Base-by-base conservation (phyloP, 92 coral and sea anemone species). In the Epizoanthus stellaris region DNA sequence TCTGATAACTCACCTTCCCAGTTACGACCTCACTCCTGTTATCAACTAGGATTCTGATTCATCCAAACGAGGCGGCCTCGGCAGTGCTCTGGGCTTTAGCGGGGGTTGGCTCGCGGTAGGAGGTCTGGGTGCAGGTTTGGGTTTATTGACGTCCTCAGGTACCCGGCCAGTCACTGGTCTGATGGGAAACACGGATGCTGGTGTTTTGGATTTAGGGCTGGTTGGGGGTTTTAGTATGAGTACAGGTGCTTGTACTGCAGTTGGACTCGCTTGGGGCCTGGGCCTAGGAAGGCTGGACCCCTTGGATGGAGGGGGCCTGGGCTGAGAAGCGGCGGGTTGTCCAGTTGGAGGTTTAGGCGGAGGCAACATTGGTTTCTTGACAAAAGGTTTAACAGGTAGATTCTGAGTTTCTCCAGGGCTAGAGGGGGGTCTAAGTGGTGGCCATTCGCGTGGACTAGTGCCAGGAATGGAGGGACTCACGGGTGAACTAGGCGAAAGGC, bases 261-360 rank as follows among this genome's bases (percentile, higher is more conserved):
- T 21, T 36, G 69, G 36, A 20, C 68, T 58, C 43, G 60, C 69
- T 59, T 57, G 68, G 45, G 52, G 38, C 21, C 54, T 36, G 62
- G 34, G 10, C 17, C 60, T 30, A 9, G 82, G 68, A 16, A 58
- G 69, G 21, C 68, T 39, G 20, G n/a, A 14, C 4, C 30, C 69
- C 54, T 65, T 57, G 42, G 67, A 25, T 30, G 59, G 66, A 54
- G 65, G 9, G 65, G 5, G 10, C 54, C 69, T 4, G 45, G 75
- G 75, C 10, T 70, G 53, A 52, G 53, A 39, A 21, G 43, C 58
- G 19, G 1, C 66, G 3, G 62, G 64, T 76, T 76, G 82, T 16
- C 56, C 49, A 58, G 42, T 12, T 40, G 83, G 83, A 62, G 83
- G 83, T 42, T 79, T 79, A 0, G 83, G 83, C 21, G 83, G 83